Conservation (phyloP, 2,113 vertebrate genomes). For the Genyomyrus donnyi region DNA sequence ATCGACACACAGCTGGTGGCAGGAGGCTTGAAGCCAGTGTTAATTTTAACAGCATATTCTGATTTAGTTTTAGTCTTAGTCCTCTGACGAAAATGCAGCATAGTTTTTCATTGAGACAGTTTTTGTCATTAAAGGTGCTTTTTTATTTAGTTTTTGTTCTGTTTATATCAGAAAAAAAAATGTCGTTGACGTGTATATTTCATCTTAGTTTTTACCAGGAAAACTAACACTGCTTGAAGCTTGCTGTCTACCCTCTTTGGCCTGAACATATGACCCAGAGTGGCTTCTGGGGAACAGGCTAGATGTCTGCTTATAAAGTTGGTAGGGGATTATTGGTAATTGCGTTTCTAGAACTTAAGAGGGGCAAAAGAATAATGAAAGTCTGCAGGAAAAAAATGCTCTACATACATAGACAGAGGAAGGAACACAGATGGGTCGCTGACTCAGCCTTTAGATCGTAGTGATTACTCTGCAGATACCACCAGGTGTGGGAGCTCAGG, state of each 20-base stretch:
- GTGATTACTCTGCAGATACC: background rate
- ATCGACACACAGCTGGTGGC: background rate
- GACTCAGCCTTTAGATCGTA: constrained; percentile 5
- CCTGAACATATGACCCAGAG: background rate
- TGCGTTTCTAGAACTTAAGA: background rate
- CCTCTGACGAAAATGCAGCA: too few relatives aligned
- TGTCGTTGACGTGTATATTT: too few relatives aligned
- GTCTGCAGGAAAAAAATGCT: background rate
- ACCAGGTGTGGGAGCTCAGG: background rate
- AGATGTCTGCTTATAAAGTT: background rate
- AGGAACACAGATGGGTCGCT: background rate
- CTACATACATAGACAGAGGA: background rate
- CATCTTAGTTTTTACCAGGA: too few relatives aligned
- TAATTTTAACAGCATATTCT: too few relatives aligned
- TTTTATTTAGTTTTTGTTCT: too few relatives aligned
- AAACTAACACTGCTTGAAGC: background rate
- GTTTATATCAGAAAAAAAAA: too few relatives aligned
- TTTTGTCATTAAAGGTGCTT: too few relatives aligned
- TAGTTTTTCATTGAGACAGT: too few relatives aligned
- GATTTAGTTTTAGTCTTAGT: too few relatives aligned
- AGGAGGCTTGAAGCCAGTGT: background rate
- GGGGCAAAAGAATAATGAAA: background rate
- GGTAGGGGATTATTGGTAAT: background rate
- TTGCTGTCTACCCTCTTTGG: background rate
- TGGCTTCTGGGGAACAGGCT: background rate